These are phyloP conservation scores for Glyphotaelius pellucidus DNA, from an alignment of 2,888 invertebrate genomes.

Conservation along the genomic window DNA sequence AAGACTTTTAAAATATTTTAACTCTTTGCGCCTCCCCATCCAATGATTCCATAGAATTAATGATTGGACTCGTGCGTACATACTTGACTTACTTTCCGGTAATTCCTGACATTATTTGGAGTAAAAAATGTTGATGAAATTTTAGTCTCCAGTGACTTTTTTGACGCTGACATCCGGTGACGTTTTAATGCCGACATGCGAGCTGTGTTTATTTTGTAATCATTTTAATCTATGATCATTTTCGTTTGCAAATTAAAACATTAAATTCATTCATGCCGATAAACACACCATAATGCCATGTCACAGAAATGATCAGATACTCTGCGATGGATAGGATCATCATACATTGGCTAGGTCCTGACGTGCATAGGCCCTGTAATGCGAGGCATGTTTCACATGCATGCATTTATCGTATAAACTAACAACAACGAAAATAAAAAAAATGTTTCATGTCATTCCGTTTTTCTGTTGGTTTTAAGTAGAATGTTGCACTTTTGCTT, in stretches of 20 bases:
- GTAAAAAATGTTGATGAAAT: too few relatives aligned
- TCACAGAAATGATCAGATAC: not conserved
- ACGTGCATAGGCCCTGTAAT: not conserved
- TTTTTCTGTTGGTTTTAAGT: not conserved
- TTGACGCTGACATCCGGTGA: too few relatives aligned
- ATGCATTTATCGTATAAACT: not conserved
- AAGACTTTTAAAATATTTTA: too few relatives aligned
- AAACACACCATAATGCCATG: not conserved
- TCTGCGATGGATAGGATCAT: not conserved
- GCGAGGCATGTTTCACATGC: too few relatives aligned
- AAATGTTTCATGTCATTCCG: not conserved
- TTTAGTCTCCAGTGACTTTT: too few relatives aligned
- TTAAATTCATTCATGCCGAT: not conserved
- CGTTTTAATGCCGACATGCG: not conserved
- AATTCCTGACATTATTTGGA: too few relatives aligned
- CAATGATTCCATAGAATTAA: too few relatives aligned
- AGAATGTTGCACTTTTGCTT: not conserved
- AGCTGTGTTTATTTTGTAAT: not conserved
- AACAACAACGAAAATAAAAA: too few relatives aligned
- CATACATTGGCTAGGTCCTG: not conserved
- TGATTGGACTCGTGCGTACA: too few relatives aligned
- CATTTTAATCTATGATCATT: not conserved
- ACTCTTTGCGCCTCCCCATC: too few relatives aligned
- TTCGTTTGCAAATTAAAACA: not conserved
- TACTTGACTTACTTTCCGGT: too few relatives aligned